Conservation (phyloP, 30 jellyfish, hydroid and myxozoan genomes). For the Hydractinia echinata region DNA sequence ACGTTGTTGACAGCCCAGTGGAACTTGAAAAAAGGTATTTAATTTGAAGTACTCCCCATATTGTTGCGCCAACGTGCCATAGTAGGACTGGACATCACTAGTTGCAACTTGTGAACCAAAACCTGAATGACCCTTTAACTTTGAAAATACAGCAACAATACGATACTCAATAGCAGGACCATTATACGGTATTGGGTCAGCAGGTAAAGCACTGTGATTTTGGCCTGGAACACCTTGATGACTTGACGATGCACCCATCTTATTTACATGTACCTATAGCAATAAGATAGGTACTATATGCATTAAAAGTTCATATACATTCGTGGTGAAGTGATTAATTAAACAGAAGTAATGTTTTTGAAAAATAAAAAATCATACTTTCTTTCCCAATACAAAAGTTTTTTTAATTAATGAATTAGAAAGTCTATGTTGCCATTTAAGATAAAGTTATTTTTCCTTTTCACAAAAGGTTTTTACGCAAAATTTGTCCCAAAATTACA, state of each 20-base stretch:
- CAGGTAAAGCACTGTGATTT: slow-evolving; percentile 41
- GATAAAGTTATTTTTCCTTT: too few species aligned
- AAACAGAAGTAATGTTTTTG: too few species aligned
- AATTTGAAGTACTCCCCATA: slow-evolving; percentile 39
- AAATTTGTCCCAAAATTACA: too few species aligned
- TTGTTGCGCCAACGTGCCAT: slow-evolving; percentile 26
- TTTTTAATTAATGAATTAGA: too few species aligned
- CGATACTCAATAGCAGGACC: slow-evolving; percentile 42
- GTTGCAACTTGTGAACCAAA: slow-evolving; percentile 37
- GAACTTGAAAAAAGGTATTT: slow-evolving; percentile 39
- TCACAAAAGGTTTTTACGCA: too few species aligned
- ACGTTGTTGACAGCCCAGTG: neutral
- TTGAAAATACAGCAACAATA: slow-evolving; percentile 17
- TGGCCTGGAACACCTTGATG: slow-evolving; percentile 17
- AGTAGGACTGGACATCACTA: slow-evolving; percentile 43
- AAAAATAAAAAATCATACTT: too few species aligned
- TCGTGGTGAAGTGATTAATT: too few species aligned
- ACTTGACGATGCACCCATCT: neutral
- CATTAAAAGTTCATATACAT: too few species aligned
- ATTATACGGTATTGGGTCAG: slow-evolving; percentile 41
- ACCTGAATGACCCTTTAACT: slow-evolving; percentile 5
- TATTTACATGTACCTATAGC: neutral
- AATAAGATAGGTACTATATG: too few species aligned
- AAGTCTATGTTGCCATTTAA: too few species aligned
- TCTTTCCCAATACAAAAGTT: too few species aligned